Evolutionary conservation across 2,113 vertebrate genomes (phyloP).

Genomic region (Mohoua ochrocephala): DNA sequence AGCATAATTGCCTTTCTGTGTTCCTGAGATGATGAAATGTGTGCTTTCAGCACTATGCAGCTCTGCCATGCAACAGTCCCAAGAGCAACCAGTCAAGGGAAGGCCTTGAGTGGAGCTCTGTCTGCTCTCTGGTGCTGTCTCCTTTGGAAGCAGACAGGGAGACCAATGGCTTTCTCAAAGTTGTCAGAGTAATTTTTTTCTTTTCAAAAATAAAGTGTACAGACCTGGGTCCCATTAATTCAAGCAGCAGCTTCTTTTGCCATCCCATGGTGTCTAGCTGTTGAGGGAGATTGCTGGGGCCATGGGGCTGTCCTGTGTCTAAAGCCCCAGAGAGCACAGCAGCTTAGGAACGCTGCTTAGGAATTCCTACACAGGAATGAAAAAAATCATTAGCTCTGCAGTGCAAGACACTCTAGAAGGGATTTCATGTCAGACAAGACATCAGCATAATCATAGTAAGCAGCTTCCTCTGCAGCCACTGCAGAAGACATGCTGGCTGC

Average conservation of each 20-base stretch:
- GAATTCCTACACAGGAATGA: not conserved
- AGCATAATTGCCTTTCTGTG: not conserved
- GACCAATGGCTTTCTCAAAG: not conserved
- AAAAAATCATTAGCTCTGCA: not conserved
- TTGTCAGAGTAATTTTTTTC: not conserved
- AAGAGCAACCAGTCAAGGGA: not conserved
- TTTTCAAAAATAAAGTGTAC: not conserved
- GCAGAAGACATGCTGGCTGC: not conserved
- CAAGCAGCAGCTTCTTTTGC: not conserved
- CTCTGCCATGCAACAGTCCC: not conserved
- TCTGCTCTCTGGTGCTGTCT: not conserved
- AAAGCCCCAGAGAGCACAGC: not conserved
- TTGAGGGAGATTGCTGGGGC: not conserved
- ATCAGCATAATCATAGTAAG: not conserved
- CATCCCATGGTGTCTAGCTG: not conserved
- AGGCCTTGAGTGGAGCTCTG: not conserved
- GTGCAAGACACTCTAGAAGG: not conserved
- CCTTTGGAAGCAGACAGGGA: not conserved
- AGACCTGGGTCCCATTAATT: not conserved
- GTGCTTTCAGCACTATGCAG: not conserved
- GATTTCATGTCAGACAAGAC: not conserved
- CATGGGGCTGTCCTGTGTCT: not conserved
- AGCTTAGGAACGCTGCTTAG: not conserved
- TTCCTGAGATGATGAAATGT: not conserved
- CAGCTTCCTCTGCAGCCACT: not conserved